A percentile compares a stretch with the other conserved stretches of the same genome.
Evolutionary conservation across 2,888 invertebrate genomes (phyloP).

Genomic region (Odontocolon sp.): DNA sequence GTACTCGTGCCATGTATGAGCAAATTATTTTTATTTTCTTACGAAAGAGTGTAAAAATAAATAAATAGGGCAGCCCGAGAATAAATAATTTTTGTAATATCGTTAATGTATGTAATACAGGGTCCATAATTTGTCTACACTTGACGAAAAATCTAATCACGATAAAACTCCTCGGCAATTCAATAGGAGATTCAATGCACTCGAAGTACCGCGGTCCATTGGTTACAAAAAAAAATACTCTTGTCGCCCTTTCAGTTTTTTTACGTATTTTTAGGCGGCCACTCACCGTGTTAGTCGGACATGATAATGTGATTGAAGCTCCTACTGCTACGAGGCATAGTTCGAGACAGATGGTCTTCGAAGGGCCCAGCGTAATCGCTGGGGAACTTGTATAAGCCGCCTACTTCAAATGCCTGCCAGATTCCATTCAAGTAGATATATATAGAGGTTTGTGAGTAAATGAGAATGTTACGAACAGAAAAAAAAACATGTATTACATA

Average conservation of each 20-base stretch:
- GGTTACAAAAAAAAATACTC: background rate
- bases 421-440: background rate
- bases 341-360: constrained; percentile 48
- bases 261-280: constrained; percentile 35
- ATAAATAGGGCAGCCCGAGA: too few species aligned
- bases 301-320: constrained; percentile 48
- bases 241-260: constrained; percentile 8
- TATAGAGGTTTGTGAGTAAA: background rate
- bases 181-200: constrained; percentile 46
- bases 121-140: constrained; percentile 5
- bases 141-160: constrained; percentile 40
- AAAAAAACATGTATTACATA: background rate
- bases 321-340: constrained; percentile 12
- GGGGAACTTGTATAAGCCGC: constrained; percentile 7
- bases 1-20: too few species aligned
- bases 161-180: constrained; percentile 38
- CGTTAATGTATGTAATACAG: too few species aligned
- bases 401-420: constrained; percentile 33
- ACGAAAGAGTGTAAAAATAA: too few species aligned
- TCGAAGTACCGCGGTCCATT: background rate
- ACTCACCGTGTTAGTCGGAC: constrained; percentile 46
- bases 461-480: background rate
- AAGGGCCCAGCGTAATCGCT: constrained; percentile 34
- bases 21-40: too few species aligned
- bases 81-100: too few species aligned